phyloP scores from a whole-genome alignment of 2,888 invertebrate genomes.

The Phalera bucephala region DNA sequence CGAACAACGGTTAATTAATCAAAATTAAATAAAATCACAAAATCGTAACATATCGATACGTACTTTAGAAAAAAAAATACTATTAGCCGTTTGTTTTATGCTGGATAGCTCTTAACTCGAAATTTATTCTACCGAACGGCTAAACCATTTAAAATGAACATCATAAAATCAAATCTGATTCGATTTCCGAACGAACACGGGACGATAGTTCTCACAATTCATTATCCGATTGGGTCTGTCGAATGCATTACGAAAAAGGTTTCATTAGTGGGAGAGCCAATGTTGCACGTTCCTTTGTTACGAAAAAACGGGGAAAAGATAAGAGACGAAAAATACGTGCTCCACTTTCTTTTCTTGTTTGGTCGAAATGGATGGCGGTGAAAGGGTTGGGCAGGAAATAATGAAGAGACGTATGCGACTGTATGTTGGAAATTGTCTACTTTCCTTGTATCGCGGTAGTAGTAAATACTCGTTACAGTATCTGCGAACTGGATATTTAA shows the following conservation, averaged over 20 bases:
- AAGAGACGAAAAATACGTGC: conserved; percentile 56
- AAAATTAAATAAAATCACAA: too few species aligned
- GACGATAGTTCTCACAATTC: conserved; percentile 29
- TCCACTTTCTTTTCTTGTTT: conserved; percentile 56
- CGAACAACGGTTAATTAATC: too few species aligned
- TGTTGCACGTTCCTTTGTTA: conserved; percentile 53
- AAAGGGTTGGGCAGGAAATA: conserved; percentile 61
- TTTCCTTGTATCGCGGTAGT: too few species aligned
- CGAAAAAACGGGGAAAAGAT: conserved; percentile 40
- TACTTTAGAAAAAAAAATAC: too few species aligned
- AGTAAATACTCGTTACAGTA: too few species aligned
- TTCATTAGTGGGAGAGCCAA: conserved; percentile 65
- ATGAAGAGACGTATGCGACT: conserved; percentile 54
- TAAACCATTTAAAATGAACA: conserved; percentile 4
- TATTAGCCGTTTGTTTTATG: too few species aligned
- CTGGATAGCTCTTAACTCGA: too few species aligned
- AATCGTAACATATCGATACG: too few species aligned
- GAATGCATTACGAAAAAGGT: conserved; percentile 50
- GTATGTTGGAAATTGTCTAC: conserved; percentile 1
- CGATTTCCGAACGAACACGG: conserved; percentile 12
- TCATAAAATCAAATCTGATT: conserved; percentile 7
- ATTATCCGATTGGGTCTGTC: conserved; percentile 47
- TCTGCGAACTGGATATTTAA: too few species aligned
- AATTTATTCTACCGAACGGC: too few species aligned
- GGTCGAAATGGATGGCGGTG: conserved; percentile 51